These are phyloP conservation scores for Lithophane semibrunnea DNA, from an alignment of 2,888 invertebrate species.

Conservation along the genomic window DNA sequence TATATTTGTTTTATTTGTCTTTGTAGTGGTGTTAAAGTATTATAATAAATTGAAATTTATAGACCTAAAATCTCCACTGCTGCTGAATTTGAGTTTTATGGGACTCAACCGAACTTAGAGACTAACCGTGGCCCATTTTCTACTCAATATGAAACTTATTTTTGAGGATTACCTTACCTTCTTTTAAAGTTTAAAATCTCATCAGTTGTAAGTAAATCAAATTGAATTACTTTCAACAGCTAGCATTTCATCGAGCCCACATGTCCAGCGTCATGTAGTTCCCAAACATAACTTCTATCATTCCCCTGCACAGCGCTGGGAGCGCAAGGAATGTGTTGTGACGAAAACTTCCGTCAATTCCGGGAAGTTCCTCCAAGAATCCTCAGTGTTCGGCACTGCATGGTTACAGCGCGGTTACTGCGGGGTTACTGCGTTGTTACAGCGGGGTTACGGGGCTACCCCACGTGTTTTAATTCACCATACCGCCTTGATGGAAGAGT, in stretches of 20 bases:
- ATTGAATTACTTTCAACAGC: neutral
- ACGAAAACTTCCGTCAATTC: constrained; percentile 44
- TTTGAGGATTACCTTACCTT: too few species aligned
- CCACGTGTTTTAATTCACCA: constrained; percentile 56
- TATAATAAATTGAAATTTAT: too few species aligned
- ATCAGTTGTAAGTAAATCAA: too few species aligned
- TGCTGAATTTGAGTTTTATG: too few species aligned
- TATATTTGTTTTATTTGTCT: too few species aligned
- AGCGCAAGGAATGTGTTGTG: constrained; percentile 50
- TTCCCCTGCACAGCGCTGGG: neutral
- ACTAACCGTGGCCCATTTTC: too few species aligned
- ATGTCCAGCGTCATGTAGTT: too few species aligned
- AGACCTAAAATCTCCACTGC: too few species aligned
- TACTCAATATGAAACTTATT: too few species aligned
- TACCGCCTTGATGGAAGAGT: constrained; percentile 55
- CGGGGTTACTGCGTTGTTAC: constrained; percentile 8
- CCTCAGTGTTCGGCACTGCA: constrained; percentile 9
- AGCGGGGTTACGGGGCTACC: constrained; percentile 23
- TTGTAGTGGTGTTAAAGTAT: too few species aligned
- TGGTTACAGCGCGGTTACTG: constrained; percentile 13
- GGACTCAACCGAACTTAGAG: too few species aligned
- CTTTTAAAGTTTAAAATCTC: too few species aligned
- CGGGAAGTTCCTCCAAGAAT: constrained; percentile 40
- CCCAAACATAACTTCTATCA: constrained; percentile 14
- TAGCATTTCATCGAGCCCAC: neutral